Conservation (phyloP, 2,113 vertebrate species). For the Thunnus maccoyii region DNA sequence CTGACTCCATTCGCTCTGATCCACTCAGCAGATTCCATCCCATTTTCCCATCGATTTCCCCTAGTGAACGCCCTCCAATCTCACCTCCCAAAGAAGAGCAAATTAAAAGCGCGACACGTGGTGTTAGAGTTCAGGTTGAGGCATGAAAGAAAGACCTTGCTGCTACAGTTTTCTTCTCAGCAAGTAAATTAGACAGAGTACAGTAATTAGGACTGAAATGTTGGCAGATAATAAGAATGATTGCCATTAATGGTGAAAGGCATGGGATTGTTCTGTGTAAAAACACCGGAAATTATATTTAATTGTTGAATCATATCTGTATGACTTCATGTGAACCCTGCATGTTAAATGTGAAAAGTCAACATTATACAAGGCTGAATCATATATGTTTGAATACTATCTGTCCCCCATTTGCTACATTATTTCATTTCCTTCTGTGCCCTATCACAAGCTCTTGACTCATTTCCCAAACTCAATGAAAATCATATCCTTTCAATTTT, state of each 20-base stretch:
- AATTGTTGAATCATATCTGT: constrained; percentile 43
- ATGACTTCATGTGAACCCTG: constrained; percentile 20
- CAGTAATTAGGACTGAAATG: constrained; percentile 53
- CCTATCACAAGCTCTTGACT: constrained; percentile 33
- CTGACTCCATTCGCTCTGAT: constrained; percentile 72
- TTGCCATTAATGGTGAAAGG: constrained; percentile 24
- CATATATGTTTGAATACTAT: constrained; percentile 35
- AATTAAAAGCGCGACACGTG: constrained; percentile 70
- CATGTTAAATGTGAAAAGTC: constrained; percentile 35
- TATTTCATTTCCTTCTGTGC: constrained; percentile 58
- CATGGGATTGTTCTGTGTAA: constrained; percentile 7
- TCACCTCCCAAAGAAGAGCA: constrained; percentile 73
- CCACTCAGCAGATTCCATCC: constrained; percentile 81
- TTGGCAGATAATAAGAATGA: constrained; percentile 26
- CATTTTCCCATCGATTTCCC: constrained; percentile 81
- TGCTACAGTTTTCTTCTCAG: constrained; percentile 51
- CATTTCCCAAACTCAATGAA: constrained; percentile 57
- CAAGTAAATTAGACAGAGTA: constrained; percentile 55
- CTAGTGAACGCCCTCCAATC: constrained; percentile 65
- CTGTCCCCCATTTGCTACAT: constrained; percentile 29
- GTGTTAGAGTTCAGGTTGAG: constrained; percentile 60
- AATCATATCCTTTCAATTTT: constrained; percentile 61
- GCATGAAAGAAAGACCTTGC: constrained; percentile 6
- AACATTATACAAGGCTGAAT: constrained; percentile 46
- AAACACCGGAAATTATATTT: constrained; percentile 44